Evolutionary conservation across 1,140 invertebrate genomes (phyloP), one percentile per base, ranked within the genome.

Genomic region (Pogonomyrmex barbatus): DNA sequence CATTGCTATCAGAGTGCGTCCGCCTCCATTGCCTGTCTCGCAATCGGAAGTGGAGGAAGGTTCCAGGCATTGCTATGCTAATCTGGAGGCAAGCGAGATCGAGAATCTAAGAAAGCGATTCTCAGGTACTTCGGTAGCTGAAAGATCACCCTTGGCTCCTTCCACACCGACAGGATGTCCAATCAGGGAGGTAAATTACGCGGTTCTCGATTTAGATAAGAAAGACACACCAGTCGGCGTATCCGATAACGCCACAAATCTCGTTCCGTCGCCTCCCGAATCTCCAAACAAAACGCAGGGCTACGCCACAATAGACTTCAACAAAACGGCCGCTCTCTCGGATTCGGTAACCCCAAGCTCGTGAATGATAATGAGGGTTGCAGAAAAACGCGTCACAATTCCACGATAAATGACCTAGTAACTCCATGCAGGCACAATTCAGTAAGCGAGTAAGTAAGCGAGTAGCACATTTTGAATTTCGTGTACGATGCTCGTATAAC

Each of bases 271-370:
- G 30, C 94, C 95, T 12, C 96, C 96, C 4, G 95, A 96, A 8
- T 96, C 96, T 68, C 96, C 96, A 0, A 95, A 94, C 5, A 96
- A 95, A 42, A 92, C 95, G 14, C 95, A 96, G 91, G 97, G 98
- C 65, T 99, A 99, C 92, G 98, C 98, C 10, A 98, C 97, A 0
- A 99, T 99, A 82, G 98, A 99, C 95, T 99, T 99, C 94, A 97
- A 98, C 91, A 98, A 98, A 94, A 99, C 98, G 1, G 97, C 97
- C 45, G 98, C 98, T 17, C 95, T 99, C n/a, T 97, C 97, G 10
- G 95, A 97, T 92, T 96, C 96, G 79, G 92, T 96, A 88, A 96
- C 93, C 95, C 96, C 2, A 95, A 95, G 90, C 90, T 95, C 79
- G 95, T 96, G 14, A 92, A 96, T 75, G 95, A 96, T 91, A 94